Conservation (phyloP, 2,797 vertebrate genomes). For the Simalia tracyae region DNA sequence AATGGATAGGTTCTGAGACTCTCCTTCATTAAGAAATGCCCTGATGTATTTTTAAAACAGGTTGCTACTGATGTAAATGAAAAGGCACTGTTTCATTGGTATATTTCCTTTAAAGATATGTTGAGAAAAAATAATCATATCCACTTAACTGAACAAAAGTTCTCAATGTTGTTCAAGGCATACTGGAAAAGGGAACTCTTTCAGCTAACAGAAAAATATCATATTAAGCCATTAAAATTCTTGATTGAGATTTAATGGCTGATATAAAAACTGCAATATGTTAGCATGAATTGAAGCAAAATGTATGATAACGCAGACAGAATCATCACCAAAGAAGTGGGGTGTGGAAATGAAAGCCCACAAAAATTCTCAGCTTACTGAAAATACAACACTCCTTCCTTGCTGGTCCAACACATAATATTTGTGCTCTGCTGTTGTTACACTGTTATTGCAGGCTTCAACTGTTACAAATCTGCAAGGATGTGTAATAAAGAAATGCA, state of each 20-base stretch:
- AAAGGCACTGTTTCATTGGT: neutral
- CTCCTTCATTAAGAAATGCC: neutral
- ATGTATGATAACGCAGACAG: rapidly evolving
- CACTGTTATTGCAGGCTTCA: neutral
- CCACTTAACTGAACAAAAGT: neutral
- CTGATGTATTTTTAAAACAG: neutral
- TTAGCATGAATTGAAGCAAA: neutral
- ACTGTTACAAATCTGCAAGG: neutral
- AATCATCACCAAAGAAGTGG: neutral
- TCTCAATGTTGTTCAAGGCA: neutral
- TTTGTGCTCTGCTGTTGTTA: neutral
- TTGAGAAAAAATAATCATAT: neutral
- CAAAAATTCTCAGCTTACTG: neutral
- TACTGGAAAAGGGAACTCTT: neutral
- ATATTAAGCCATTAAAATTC: neutral
- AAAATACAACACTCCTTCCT: neutral
- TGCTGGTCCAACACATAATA: neutral
- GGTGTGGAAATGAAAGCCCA: neutral
- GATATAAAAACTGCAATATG: neutral
- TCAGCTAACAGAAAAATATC: neutral
- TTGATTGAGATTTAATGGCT: neutral
- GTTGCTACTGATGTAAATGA: neutral
- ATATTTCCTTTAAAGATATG: no score
- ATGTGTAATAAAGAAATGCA: neutral
- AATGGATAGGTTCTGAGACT: neutral